A percentile compares a stretch with the other conserved stretches of the same genome.
phyloP scores from a whole-genome alignment of 2,113 vertebrate species.

The Prunella fulvescens region DNA sequence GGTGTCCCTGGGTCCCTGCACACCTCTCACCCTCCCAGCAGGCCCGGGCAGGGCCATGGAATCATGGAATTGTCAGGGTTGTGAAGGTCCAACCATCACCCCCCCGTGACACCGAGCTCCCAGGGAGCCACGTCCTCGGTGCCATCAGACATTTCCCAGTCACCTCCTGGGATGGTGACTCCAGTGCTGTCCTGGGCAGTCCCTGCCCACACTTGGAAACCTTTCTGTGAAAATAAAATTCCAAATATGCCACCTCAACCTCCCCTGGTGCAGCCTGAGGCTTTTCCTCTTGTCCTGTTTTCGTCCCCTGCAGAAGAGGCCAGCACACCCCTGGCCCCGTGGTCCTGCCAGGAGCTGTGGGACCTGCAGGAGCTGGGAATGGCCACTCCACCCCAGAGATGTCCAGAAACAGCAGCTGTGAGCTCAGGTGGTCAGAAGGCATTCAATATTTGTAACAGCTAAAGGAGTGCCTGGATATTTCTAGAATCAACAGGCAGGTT shows the following conservation, averaged over 20 bases:
- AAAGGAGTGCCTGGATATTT: background rate
- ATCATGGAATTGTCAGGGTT: background rate
- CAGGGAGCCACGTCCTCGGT: background rate
- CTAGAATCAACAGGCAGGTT: background rate
- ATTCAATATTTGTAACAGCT: background rate
- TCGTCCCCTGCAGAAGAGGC: background rate
- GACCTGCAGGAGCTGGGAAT: background rate
- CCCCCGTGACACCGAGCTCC: rapidly evolving
- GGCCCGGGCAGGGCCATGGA: background rate
- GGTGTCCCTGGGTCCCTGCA: too few species aligned
- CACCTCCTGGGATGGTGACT: background rate
- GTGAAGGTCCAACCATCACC: background rate
- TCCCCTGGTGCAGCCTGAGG: background rate
- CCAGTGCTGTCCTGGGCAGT: background rate
- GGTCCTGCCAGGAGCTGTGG: background rate
- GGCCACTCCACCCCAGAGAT: background rate
- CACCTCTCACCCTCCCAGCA: rapidly evolving
- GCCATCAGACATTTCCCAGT: background rate
- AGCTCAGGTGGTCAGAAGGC: background rate
- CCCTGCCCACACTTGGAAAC: background rate
- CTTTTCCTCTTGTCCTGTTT: background rate
- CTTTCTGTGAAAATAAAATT: background rate
- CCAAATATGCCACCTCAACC: too few species aligned
- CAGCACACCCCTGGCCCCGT: background rate
- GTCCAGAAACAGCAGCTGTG: rapidly evolving